These are phyloP conservation scores for Temnothorax nylanderi DNA, from an alignment of 1,140 invertebrate species.

Conservation along the genomic window DNA sequence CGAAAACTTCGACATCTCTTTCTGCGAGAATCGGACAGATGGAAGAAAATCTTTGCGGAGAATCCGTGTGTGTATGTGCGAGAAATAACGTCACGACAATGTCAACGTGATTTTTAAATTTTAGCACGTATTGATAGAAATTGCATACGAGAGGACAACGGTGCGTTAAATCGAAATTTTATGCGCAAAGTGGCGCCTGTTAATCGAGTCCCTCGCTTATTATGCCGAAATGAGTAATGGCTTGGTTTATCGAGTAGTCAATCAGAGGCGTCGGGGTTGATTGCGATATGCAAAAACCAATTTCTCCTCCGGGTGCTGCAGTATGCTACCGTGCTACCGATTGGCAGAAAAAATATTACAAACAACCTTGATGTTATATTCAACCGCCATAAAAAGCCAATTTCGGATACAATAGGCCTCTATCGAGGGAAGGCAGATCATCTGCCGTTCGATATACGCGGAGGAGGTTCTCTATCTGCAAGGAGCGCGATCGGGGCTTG, in stretches of 20 bases:
- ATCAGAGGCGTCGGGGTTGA: constrained; percentile 24
- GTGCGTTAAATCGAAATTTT: constrained; percentile 49
- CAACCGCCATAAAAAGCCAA: constrained; percentile 79
- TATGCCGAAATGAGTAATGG: constrained; percentile 40
- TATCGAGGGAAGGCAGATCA: constrained; percentile 60
- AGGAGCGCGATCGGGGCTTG: constrained; percentile 74
- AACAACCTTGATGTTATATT: constrained; percentile 77
- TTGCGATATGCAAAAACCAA: constrained; percentile 61
- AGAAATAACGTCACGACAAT: constrained; percentile 41
- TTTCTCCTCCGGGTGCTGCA: constrained; percentile 59
- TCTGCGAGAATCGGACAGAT: constrained; percentile 33
- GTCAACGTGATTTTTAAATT: constrained; percentile 6
- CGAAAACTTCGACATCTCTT: constrained; percentile 43
- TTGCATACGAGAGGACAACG: neutral
- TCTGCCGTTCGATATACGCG: constrained; percentile 70
- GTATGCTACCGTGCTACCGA: constrained; percentile 40
- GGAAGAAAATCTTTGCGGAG: constrained; percentile 41
- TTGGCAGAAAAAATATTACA: constrained; percentile 73
- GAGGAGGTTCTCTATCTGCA: constrained; percentile 61
- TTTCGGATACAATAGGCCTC: constrained; percentile 76
- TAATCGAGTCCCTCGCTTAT: constrained; percentile 36
- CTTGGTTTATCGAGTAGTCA: constrained; percentile 42
- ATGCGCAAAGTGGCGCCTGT: constrained; percentile 36
- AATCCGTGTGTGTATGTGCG: constrained; percentile 2
- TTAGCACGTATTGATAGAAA: neutral